Base-by-base conservation (phyloP, 2,113 vertebrate species). In the Octodon degus region DNA sequence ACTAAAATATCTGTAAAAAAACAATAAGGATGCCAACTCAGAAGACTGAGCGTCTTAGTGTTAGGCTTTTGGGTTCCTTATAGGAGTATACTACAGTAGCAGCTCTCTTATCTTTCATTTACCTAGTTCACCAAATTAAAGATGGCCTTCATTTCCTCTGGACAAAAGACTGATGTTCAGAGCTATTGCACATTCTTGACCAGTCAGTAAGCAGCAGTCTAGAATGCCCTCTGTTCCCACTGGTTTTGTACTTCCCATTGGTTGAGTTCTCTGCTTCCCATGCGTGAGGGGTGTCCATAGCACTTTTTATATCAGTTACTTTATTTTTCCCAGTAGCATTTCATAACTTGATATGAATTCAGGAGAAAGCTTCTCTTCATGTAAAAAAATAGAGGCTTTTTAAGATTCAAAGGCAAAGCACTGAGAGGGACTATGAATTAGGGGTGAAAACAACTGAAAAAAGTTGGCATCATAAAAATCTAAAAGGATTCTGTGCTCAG, bases 51-150 rank as follows among this genome's bases (percentile, higher is more conserved):
- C 60, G 91, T 88, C 53, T 94, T 40, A 27, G 14, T 89, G 96
- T 96, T 94, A 89, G 91, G 34, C 67, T 86, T 91, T 86, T 60
- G 25, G 16, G 47, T 93, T 58, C 86, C 40, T 84, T 87, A 90
- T 20, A 85, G 68, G 76, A 74, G 24, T 77, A 34, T 58, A 85
- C 53, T 90, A 68, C 74, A 93, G 94, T 93, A 90, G 95, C 95
- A 96, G 95, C 79, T 96, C 91, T 96, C 94, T 96, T 95, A 96
- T 34, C 83, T 95, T 89, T 68, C 60, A 90, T 60, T 83, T 87
- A 89, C 58, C 7, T 32, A 91, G 7, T 27, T 97, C 72, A n/a
- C 55, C 67, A 91, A 47, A 74, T 88, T 74, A 74, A 24, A 93
- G 25, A 34, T 67, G 43, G 63, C 76, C 77, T 86, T 74, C 62